Percentiles rank a stretch among this genome's conserved stretches.
These are phyloP conservation scores for Pipa parva DNA, from an alignment of 2,113 vertebrate species.

Conservation along the genomic window DNA sequence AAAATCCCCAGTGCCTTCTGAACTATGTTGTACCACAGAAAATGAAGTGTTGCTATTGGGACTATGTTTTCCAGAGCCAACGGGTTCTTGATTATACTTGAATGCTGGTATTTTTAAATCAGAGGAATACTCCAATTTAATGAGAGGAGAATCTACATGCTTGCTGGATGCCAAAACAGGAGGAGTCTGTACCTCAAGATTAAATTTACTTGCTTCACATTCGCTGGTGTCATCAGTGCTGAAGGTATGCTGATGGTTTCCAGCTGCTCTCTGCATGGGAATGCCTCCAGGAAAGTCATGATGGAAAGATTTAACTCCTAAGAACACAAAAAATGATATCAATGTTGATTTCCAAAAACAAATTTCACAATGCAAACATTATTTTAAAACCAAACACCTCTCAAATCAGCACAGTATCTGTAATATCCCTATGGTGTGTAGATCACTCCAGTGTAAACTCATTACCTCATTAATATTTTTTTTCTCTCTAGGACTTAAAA, in stretches of 20 bases:
- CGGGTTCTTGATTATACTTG: conserved; percentile 55
- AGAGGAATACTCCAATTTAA: conserved; percentile 58
- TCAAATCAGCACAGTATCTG: no score
- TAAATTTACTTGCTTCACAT: conserved; percentile 40
- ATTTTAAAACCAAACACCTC: neutral
- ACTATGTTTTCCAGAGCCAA: conserved; percentile 43
- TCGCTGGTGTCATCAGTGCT: conserved; percentile 25
- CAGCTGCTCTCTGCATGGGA: conserved; percentile 54
- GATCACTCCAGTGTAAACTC: neutral
- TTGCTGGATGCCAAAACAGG: conserved; percentile 44
- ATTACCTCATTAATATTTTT: neutral
- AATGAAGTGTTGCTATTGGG: neutral
- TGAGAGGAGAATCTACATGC: conserved; percentile 48
- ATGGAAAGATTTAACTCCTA: conserved; percentile 69
- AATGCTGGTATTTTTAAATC: conserved; percentile 67
- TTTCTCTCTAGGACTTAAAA: neutral
- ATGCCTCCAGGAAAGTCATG: conserved; percentile 64
- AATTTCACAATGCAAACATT: neutral
- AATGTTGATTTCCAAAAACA: neutral
- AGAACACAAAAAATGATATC: conserved; percentile 50
- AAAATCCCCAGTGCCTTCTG: conserved; percentile 39
- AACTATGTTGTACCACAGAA: conserved; percentile 22
- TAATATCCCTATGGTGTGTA: neutral
- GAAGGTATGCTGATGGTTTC: conserved; percentile 54
- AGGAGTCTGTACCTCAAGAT: conserved; percentile 36